A percentile compares a stretch with the other conserved stretches of the same genome.
These are phyloP conservation scores for Phortica variegata DNA, from an alignment of 1,140 invertebrate genomes.

Conservation along the genomic window DNA sequence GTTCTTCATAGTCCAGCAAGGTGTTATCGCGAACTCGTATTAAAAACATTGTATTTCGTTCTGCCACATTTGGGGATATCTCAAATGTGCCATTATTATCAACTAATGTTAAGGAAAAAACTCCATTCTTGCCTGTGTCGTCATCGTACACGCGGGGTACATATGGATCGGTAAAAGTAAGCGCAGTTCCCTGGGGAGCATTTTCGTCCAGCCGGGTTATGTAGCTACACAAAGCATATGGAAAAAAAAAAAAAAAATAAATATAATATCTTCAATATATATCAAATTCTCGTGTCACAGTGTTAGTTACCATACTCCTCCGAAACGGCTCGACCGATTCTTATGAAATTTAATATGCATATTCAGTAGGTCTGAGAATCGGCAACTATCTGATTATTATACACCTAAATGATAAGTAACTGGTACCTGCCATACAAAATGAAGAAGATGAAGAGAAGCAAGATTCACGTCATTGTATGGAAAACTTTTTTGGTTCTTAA, in stretches of 20 bases:
- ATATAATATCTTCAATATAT: neutral
- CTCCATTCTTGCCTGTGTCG: slow-evolving; percentile 78
- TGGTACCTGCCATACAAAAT: no score
- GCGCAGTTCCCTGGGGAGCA: slow-evolving; percentile 72
- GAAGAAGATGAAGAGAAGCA: no score
- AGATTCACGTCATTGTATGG: no score
- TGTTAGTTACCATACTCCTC: no score
- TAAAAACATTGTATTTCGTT: slow-evolving; percentile 75
- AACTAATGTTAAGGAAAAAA: slow-evolving; percentile 75
- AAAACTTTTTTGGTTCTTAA: no score
- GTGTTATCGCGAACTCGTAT: slow-evolving; percentile 80
- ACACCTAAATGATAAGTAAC: no score
- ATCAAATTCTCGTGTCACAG: no score
- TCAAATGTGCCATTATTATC: slow-evolving; percentile 87
- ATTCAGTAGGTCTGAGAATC: no score
- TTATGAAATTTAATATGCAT: no score
- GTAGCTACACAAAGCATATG: slow-evolving; percentile 62
- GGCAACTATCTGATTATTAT: neutral
- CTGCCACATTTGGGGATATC: slow-evolving; percentile 82
- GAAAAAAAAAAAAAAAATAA: neutral
- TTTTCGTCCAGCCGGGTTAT: slow-evolving; percentile 78
- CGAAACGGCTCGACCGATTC: no score
- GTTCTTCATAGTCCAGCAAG: slow-evolving; percentile 79
- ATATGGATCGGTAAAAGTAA: slow-evolving; percentile 71
- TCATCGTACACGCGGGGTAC: slow-evolving; percentile 72